These are phyloP conservation scores for Parasteatoda tepidariorum DNA, from an alignment of 1,140 invertebrate genomes.

Conservation along the genomic window DNA sequence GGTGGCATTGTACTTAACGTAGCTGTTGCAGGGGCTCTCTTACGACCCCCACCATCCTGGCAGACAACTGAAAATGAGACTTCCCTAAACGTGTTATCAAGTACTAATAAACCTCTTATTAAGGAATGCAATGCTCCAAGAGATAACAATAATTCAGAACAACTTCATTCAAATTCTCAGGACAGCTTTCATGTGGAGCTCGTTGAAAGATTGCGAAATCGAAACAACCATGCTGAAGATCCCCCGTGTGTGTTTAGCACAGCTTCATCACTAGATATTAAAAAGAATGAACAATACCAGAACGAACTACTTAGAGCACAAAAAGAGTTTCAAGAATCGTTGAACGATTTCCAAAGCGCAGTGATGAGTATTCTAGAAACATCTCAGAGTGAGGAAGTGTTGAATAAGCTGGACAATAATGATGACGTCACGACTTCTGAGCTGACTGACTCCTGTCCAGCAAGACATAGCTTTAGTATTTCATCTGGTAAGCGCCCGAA, in stretches of 20 bases:
- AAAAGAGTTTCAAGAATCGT: constrained; percentile 14
- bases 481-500: constrained; percentile 7
- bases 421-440: constrained; percentile 22
- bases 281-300: neutral
- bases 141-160: neutral
- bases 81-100: no score
- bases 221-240: neutral
- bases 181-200: neutral
- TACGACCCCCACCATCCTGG: constrained; percentile 71
- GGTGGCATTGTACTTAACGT: constrained; percentile 86
- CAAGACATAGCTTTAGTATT: constrained; percentile 24
- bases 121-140: neutral
- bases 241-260: neutral
- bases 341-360: constrained; percentile 20
- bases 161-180: neutral
- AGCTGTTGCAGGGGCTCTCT: constrained; percentile 81
- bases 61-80: neutral
- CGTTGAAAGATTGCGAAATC: neutral
- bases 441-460: constrained; percentile 17
- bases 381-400: constrained; percentile 5
- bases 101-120: neutral
- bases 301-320: constrained; percentile 1
- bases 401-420: constrained; percentile 1
- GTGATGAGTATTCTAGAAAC: constrained; percentile 2
- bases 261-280: constrained; percentile 2